A percentile compares a stretch with the other conserved stretches of the same genome.
phyloP scores from a whole-genome alignment of 2,888 invertebrate genomes.

The Cataglyphis albicans region DNA sequence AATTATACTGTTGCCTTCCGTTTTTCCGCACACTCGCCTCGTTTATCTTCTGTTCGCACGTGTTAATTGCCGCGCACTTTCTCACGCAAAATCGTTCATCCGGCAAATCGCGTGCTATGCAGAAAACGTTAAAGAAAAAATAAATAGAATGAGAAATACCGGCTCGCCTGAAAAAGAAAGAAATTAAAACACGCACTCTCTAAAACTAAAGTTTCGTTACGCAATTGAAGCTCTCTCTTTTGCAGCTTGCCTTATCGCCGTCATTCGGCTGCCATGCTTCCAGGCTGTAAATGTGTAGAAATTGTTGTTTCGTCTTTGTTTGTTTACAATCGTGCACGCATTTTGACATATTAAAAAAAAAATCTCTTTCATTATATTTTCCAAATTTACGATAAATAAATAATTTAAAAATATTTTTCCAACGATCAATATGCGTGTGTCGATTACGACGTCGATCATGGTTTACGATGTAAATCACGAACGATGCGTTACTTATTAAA shows the following conservation, averaged over 20 bases:
- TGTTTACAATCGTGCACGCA: slow-evolving; percentile 25
- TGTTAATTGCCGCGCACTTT: slow-evolving; percentile 56
- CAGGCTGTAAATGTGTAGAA: slow-evolving; percentile 76
- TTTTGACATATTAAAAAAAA: slow-evolving; percentile 23
- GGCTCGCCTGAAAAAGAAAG: neutral
- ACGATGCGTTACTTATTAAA: slow-evolving; percentile 65
- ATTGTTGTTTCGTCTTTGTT: slow-evolving; percentile 70
- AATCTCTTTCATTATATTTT: neutral
- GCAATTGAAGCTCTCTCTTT: slow-evolving; percentile 61
- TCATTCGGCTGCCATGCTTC: slow-evolving; percentile 79
- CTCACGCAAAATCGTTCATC: slow-evolving; percentile 35
- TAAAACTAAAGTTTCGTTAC: slow-evolving; percentile 49
- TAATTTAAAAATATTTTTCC: slow-evolving; percentile 7
- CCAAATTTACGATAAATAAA: slow-evolving; percentile 14
- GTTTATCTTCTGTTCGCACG: slow-evolving; percentile 56
- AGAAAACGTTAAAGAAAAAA: slow-evolving; percentile 34
- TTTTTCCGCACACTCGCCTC: slow-evolving; percentile 56
- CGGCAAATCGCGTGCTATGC: slow-evolving; percentile 41
- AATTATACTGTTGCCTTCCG: slow-evolving; percentile 53
- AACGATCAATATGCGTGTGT: slow-evolving; percentile 56
- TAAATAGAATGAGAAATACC: neutral
- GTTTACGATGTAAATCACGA: slow-evolving; percentile 36
- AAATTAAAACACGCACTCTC: slow-evolving; percentile 55
- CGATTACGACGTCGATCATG: slow-evolving; percentile 36
- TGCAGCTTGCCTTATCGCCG: slow-evolving; percentile 69